Conservation (phyloP, 2,113 vertebrate species). For the Stegastes partitus region DNA sequence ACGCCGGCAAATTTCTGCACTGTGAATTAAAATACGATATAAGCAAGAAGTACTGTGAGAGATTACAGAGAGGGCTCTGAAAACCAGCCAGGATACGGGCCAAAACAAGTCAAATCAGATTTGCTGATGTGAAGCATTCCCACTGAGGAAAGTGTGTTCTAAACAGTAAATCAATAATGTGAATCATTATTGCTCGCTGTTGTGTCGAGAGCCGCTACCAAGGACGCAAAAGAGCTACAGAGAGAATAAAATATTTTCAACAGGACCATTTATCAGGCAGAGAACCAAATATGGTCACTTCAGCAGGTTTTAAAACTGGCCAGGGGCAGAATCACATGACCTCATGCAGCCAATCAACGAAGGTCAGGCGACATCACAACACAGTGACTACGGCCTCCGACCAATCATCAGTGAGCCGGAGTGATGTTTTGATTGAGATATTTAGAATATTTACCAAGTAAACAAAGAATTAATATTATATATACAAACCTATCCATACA, state of each 20-base stretch:
- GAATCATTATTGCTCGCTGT: neutral
- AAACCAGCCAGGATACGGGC: neutral
- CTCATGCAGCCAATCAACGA: too few species aligned
- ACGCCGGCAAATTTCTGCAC: neutral
- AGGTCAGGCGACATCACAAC: too few species aligned
- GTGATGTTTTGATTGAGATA: too few species aligned
- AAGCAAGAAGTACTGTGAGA: neutral
- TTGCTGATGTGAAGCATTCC: neutral
- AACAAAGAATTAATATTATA: too few species aligned
- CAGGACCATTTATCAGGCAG: too few species aligned
- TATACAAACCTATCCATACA: too few species aligned
- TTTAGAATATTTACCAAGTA: too few species aligned
- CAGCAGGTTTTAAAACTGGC: too few species aligned
- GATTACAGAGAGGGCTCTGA: neutral
- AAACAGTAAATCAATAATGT: neutral
- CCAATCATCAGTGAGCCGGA: too few species aligned
- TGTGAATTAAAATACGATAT: neutral
- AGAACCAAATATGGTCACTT: too few species aligned
- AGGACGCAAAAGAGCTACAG: neutral
- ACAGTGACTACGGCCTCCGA: too few species aligned
- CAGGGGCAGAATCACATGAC: too few species aligned
- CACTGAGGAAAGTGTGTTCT: slow-evolving; percentile 1
- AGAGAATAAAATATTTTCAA: neutral
- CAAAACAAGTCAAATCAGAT: neutral
- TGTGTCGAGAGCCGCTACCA: neutral